phyloP scores from a whole-genome alignment of 1,140 invertebrate species.

The Penaeus vannamei region DNA sequence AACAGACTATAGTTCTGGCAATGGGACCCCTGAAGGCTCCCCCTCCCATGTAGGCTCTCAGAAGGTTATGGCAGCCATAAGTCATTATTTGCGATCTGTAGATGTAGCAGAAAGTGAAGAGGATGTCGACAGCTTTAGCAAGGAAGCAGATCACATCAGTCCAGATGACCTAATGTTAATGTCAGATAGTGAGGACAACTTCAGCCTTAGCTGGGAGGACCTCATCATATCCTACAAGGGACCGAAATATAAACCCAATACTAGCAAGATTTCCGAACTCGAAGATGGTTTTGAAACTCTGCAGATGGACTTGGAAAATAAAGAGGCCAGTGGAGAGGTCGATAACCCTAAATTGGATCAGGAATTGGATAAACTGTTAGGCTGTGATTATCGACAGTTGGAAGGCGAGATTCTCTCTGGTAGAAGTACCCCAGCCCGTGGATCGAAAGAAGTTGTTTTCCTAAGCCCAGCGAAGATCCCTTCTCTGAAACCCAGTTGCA shows the following conservation, averaged over 20 bases:
- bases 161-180: constrained; percentile 42
- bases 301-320: not conserved
- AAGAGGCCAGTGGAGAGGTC: too few relatives aligned
- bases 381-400: too few relatives aligned
- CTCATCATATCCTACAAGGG: not conserved
- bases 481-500: not conserved
- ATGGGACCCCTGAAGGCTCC: too few relatives aligned
- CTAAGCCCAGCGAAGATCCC: not conserved
- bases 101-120: constrained; percentile 50
- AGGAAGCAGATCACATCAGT: constrained; percentile 36
- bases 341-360: too few relatives aligned
- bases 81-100: too few relatives aligned
- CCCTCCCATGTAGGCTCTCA: too few relatives aligned
- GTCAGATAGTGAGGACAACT: constrained; percentile 38
- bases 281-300: not conserved
- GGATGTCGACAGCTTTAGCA: constrained; percentile 36
- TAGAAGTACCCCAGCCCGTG: too few relatives aligned
- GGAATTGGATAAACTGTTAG: too few relatives aligned
- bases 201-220: constrained; percentile 39
- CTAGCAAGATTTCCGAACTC: not conserved
- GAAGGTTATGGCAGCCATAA: too few relatives aligned
- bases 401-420: too few relatives aligned
- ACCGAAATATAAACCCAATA: not conserved
- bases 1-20: too few relatives aligned
- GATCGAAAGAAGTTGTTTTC: not conserved